Conservation (phyloP, 1,140 invertebrate genomes). For the Drosophila mauritiana region DNA sequence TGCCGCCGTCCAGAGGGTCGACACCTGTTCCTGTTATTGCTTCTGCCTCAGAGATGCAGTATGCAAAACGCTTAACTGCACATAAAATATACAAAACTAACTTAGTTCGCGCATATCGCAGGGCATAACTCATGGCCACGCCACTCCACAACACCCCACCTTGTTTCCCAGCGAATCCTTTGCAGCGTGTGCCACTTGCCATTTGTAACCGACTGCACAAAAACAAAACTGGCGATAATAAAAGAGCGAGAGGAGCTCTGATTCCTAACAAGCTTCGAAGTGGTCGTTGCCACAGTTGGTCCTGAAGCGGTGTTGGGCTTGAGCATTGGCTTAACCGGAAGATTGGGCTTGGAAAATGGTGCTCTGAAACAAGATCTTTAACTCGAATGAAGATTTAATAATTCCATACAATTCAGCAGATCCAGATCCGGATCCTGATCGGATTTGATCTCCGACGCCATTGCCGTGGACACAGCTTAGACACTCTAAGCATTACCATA, state of each 20-base stretch:
- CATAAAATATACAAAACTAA: slow-evolving; percentile 77
- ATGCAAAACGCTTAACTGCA: slow-evolving; percentile 74
- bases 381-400: background rate
- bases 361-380: background rate
- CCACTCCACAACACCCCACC: slow-evolving; percentile 2
- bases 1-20: slow-evolving; percentile 16
- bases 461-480: slow-evolving; percentile 7
- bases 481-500: slow-evolving; percentile 36
- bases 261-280: slow-evolving; percentile 48
- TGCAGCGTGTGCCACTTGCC: slow-evolving; percentile 34
- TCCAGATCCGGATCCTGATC: too few relatives aligned
- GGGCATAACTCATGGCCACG: slow-evolving; percentile 57
- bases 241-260: slow-evolving; percentile 32
- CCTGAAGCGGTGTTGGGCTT: background rate
- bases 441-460: background rate
- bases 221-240: slow-evolving; percentile 62
- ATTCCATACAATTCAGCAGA: background rate
- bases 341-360: background rate
- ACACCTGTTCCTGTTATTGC: slow-evolving; percentile 29
- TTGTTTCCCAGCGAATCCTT: background rate
- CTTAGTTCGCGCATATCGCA: slow-evolving; percentile 68
- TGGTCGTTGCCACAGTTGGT: slow-evolving; percentile 8
- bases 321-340: background rate
- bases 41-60: slow-evolving; percentile 4
- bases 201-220: slow-evolving; percentile 66